A percentile compares a stretch with the other conserved stretches of the same genome.
These are phyloP conservation scores for Heterocephalus glaber DNA, from an alignment of 2,113 vertebrate genomes.

Conservation along the genomic window DNA sequence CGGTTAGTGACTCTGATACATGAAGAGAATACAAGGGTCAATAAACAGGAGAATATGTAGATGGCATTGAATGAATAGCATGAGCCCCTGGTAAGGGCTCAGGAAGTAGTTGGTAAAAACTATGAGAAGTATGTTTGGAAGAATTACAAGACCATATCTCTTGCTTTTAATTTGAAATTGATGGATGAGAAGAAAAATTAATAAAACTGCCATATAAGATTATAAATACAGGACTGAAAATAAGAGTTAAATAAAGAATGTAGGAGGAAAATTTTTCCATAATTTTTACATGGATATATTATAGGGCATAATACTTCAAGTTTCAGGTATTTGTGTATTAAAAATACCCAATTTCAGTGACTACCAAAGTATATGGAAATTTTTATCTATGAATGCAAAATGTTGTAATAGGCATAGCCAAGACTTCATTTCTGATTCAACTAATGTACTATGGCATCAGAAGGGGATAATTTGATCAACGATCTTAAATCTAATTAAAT, in stretches of 20 bases:
- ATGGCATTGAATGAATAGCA: not conserved
- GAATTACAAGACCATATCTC: not conserved
- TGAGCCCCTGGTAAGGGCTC: not conserved
- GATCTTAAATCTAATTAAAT: conserved; percentile 27
- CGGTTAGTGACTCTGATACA: not conserved
- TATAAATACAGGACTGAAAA: not conserved
- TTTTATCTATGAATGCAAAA: conserved; percentile 1
- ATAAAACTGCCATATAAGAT: not conserved
- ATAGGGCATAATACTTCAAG: not conserved
- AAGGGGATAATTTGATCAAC: conserved; percentile 48
- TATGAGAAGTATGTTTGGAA: not conserved
- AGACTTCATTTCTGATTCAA: not conserved
- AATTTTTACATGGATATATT: conserved; percentile 5
- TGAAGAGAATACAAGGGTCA: not conserved
- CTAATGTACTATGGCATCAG: not conserved
- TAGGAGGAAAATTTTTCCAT: not conserved
- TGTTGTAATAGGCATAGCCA: not conserved
- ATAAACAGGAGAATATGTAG: not conserved
- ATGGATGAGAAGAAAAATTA: not conserved
- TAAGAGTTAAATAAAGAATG: not conserved
- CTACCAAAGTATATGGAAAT: not conserved
- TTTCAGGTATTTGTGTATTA: not conserved
- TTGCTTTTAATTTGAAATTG: conserved; percentile 49
- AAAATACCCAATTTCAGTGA: not conserved
- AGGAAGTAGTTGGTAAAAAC: not conserved